A percentile compares a stretch with the other conserved stretches of the same genome.
These are phyloP conservation scores for Pseudopipra pipra DNA, from an alignment of 2,113 vertebrate genomes.

Conservation along the genomic window DNA sequence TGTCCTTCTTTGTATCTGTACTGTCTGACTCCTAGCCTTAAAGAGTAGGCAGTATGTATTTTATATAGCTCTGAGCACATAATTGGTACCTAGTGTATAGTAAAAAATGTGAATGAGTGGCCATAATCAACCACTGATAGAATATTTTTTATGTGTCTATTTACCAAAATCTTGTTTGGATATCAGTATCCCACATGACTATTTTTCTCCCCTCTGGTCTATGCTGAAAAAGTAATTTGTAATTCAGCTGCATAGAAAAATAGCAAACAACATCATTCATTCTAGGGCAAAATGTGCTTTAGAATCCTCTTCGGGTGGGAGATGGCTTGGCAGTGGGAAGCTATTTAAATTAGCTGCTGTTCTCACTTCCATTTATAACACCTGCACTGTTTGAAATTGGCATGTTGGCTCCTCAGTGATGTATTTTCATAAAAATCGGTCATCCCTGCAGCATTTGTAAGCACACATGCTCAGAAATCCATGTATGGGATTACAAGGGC, in stretches of 20 bases:
- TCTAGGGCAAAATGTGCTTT: neutral
- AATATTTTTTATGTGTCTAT: neutral
- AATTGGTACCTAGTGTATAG: neutral
- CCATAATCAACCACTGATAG: neutral
- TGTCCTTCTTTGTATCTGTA: neutral
- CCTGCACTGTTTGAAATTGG: neutral
- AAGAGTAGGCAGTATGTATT: neutral
- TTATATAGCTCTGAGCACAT: neutral
- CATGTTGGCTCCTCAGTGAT: neutral
- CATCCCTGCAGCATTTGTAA: neutral
- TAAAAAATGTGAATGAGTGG: neutral
- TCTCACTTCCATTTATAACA: neutral
- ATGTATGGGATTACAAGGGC: neutral
- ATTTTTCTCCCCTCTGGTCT: neutral
- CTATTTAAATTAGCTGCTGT: neutral
- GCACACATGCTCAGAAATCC: neutral
- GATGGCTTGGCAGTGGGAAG: neutral
- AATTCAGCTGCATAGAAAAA: neutral
- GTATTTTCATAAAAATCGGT: neutral
- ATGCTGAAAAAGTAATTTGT: neutral
- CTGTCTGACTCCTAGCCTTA: neutral
- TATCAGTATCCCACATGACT: neutral
- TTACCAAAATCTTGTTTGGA: neutral
- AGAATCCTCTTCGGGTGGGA: neutral
- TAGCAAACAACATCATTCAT: neutral